phyloP scores from a whole-genome alignment of 2,888 invertebrate species.

The Rutpela maculata region DNA sequence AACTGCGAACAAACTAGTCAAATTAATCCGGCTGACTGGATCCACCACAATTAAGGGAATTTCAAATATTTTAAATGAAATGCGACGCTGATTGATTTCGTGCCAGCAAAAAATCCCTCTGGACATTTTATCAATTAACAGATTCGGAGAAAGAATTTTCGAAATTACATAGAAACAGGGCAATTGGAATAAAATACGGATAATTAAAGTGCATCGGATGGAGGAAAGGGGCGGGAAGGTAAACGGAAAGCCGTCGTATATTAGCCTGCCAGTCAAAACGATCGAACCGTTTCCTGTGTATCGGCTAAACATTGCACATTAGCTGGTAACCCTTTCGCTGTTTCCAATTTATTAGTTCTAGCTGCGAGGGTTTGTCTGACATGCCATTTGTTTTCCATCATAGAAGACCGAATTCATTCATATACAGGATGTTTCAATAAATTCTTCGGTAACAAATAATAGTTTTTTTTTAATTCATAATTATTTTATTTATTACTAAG shows the following conservation, averaged over 20 bases:
- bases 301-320: constrained; percentile 1
- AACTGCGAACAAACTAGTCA: background rate
- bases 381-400: background rate
- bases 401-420: background rate
- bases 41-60: background rate
- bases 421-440: background rate
- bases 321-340: constrained; percentile 1
- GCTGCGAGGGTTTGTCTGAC: background rate
- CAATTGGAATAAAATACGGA: background rate
- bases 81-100: constrained; percentile 6
- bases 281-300: background rate
- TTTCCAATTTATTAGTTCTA: constrained; percentile 4
- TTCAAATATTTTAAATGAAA: constrained; percentile 1
- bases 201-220: constrained; percentile 4
- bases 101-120: background rate
- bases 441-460: too few species aligned
- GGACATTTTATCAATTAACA: constrained; percentile 4
- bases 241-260: background rate
- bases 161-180: background rate
- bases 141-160: background rate
- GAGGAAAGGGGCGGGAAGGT: background rate
- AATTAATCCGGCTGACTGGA: background rate
- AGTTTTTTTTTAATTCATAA: too few species aligned
- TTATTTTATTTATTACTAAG: too few species aligned
- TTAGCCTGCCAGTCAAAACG: constrained; percentile 7